Percentiles rank a stretch among this genome's conserved stretches.
Conservation (phyloP, 2,888 invertebrate species). For the Minunthozetes semirufus region DNA sequence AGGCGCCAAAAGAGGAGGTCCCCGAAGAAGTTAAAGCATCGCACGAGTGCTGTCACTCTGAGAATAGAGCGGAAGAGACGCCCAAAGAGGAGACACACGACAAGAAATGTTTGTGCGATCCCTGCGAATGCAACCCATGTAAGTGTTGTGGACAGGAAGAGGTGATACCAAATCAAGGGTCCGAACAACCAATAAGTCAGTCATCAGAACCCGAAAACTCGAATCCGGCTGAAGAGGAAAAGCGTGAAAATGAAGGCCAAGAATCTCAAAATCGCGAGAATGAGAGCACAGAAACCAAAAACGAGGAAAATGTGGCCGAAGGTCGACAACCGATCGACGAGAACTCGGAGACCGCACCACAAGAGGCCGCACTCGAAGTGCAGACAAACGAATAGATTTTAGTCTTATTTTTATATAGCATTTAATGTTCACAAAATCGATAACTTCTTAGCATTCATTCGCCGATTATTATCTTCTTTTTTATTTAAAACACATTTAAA, state of each 20-base stretch:
- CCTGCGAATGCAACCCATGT: background rate
- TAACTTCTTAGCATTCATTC: no score
- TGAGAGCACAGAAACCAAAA: background rate
- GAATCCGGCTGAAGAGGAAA: background rate
- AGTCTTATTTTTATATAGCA: no score
- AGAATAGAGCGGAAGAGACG: background rate
- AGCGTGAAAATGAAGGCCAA: background rate
- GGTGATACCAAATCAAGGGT: background rate
- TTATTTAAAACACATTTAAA: no score
- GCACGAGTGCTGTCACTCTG: background rate
- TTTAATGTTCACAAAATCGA: no score
- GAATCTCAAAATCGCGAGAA: background rate
- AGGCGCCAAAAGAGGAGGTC: background rate
- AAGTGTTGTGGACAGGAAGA: background rate
- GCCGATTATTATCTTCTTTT: no score
- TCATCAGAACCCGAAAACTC: background rate
- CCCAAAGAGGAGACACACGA: background rate
- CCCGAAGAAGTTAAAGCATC: background rate
- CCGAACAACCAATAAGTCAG: background rate
- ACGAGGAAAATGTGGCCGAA: background rate
- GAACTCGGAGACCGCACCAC: background rate
- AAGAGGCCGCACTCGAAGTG: background rate
- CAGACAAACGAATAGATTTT: no score
- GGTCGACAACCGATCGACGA: no score
- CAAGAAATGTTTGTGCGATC: constrained; percentile 4